Percentiles rank a stretch among this genome's conserved stretches.
These are phyloP conservation scores for Cyclopterus lumpus DNA, from an alignment of 2,797 vertebrate species.

Conservation along the genomic window DNA sequence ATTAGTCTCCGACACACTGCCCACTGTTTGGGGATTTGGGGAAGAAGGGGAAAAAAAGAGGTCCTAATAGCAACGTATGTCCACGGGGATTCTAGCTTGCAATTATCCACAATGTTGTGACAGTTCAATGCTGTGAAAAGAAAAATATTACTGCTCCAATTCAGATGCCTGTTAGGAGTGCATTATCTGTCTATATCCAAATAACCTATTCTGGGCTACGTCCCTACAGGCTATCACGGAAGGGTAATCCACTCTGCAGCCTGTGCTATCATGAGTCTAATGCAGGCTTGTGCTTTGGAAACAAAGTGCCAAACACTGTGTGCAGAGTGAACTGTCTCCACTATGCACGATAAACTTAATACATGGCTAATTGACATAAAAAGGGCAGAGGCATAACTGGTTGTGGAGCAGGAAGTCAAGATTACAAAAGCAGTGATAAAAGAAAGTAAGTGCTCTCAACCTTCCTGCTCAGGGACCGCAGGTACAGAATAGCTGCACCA, in stretches of 20 bases:
- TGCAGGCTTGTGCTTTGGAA: slow-evolving; percentile 43
- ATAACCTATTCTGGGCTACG: slow-evolving; percentile 60
- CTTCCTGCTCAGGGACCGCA: slow-evolving; percentile 13
- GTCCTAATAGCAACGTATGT: slow-evolving; percentile 41
- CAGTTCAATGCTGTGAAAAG: slow-evolving; percentile 48
- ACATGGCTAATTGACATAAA: slow-evolving; percentile 57
- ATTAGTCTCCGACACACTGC: slow-evolving; percentile 43
- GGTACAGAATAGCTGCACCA: slow-evolving; percentile 13
- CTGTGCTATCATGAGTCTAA: slow-evolving; percentile 44
- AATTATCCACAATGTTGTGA: slow-evolving; percentile 63
- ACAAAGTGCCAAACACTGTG: slow-evolving; percentile 39
- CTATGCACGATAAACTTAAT: slow-evolving; percentile 42
- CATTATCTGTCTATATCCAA: slow-evolving; percentile 61
- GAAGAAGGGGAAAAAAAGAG: slow-evolving; percentile 19
- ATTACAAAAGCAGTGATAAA: slow-evolving; percentile 53
- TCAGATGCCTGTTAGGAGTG: slow-evolving; percentile 37
- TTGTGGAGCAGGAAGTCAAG: slow-evolving; percentile 59
- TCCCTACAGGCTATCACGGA: slow-evolving; percentile 69
- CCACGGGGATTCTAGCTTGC: slow-evolving; percentile 36
- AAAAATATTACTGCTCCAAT: slow-evolving; percentile 23
- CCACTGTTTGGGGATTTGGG: slow-evolving; percentile 39
- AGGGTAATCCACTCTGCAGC: slow-evolving; percentile 66
- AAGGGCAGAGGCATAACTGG: slow-evolving; percentile 61
- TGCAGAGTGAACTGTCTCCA: slow-evolving; percentile 50
- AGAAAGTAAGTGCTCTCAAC: slow-evolving; percentile 25